phyloP scores from a whole-genome alignment of 1,140 invertebrate genomes.

The Alviniconcha marisindica region DNA sequence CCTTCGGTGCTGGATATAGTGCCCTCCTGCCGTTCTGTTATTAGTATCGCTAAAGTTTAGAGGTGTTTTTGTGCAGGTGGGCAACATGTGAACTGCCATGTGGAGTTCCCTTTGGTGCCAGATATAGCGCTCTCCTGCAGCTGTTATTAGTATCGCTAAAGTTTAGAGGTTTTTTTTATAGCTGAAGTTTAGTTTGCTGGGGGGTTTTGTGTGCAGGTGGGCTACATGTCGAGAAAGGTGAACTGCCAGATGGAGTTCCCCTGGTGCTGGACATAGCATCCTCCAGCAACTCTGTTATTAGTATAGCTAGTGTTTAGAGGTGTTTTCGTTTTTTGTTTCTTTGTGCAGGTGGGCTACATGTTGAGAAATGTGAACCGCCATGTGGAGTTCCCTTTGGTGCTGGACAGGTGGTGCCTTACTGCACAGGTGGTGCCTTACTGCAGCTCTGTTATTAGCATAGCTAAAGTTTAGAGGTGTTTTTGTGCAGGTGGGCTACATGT shows the following conservation, averaged over 20 bases:
- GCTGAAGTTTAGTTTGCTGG: too few relatives aligned
- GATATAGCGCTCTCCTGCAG: too few relatives aligned
- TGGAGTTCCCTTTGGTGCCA: constrained; percentile 90
- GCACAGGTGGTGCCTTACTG: too few relatives aligned
- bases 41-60: too few relatives aligned
- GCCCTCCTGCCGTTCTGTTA: too few relatives aligned
- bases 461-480: too few relatives aligned
- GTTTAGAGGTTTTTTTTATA: too few relatives aligned
- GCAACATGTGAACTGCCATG: constrained; percentile 82
- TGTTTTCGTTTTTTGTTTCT: too few relatives aligned
- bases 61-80: constrained; percentile 75
- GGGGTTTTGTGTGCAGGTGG: constrained; percentile 78
- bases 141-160: too few relatives aligned
- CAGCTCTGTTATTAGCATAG: too few relatives aligned
- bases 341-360: constrained; percentile 79
- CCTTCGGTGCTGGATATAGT: too few relatives aligned
- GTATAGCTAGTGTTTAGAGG: too few relatives aligned
- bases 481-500: constrained; percentile 78
- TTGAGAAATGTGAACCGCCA: constrained; percentile 89
- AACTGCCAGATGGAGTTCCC: constrained; percentile 92
- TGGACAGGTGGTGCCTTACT: constrained; percentile 95
- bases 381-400: constrained; percentile 90
- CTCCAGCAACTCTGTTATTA: constrained; percentile 92
- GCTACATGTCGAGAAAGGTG: constrained; percentile 85
- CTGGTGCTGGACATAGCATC: constrained; percentile 91